A percentile compares a stretch with the other conserved stretches of the same genome.
These are phyloP conservation scores for Latrodectus geometricus DNA, from an alignment of 1,140 invertebrate species.

Conservation along the genomic window DNA sequence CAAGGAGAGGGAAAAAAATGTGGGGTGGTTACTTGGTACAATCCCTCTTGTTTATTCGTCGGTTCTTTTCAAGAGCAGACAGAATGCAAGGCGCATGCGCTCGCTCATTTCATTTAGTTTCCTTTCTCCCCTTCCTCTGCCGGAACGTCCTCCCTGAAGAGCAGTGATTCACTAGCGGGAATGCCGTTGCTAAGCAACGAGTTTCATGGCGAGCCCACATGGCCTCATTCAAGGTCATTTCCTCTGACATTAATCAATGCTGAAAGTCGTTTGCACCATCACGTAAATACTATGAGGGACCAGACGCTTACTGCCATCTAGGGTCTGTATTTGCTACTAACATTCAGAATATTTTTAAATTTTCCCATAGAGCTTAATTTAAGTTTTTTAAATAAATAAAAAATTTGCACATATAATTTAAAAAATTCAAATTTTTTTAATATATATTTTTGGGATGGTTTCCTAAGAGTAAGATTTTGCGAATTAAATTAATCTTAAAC, in stretches of 20 bases:
- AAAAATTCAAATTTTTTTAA: too few relatives aligned
- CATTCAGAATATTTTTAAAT: too few relatives aligned
- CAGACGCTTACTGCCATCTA: too few relatives aligned
- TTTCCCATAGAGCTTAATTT: too few relatives aligned
- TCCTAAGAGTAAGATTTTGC: too few relatives aligned
- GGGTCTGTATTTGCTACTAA: too few relatives aligned
- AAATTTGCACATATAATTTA: too few relatives aligned
- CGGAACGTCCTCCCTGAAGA: constrained; percentile 14
- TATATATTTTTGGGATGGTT: too few relatives aligned
- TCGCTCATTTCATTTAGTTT: neutral
- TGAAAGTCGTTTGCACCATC: neutral
- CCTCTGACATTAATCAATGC: constrained; percentile 17
- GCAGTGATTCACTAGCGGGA: constrained; percentile 21
- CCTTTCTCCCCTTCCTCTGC: neutral
- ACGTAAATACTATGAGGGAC: too few relatives aligned
- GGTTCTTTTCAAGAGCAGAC: constrained; percentile 1
- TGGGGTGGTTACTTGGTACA: constrained; percentile 16
- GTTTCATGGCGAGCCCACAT: constrained; percentile 15
- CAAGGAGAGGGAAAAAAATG: neutral
- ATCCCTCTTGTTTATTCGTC: constrained; percentile 38
- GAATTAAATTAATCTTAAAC: too few relatives aligned
- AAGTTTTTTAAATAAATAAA: too few relatives aligned
- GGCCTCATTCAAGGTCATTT: constrained; percentile 39
- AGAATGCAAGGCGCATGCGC: constrained; percentile 13
- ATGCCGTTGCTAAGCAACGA: constrained; percentile 41